Conservation (phyloP, 2,888 invertebrate genomes). For the Noctua janthe region DNA sequence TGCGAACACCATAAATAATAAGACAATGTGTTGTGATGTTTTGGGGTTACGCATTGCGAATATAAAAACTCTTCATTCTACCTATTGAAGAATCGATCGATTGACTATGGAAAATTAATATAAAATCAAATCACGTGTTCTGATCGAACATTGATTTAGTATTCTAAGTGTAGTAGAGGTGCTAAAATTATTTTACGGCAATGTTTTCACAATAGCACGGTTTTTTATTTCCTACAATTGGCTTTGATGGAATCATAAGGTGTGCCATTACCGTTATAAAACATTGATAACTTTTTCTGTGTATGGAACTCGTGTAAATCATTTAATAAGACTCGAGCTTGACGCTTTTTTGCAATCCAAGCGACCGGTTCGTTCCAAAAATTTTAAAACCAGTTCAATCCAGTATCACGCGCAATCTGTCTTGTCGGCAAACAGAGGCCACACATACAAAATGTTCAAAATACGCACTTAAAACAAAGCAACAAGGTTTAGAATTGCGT, state of each 20-base stretch:
- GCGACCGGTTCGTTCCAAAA: slow-evolving; percentile 61
- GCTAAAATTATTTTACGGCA: slow-evolving; percentile 18
- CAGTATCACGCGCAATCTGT: slow-evolving; percentile 63
- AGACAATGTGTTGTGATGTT: slow-evolving; percentile 41
- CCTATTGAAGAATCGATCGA: neutral
- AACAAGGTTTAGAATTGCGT: slow-evolving; percentile 33
- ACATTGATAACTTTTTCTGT: neutral
- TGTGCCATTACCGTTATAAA: neutral
- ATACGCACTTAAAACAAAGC: slow-evolving; percentile 1
- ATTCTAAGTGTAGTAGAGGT: slow-evolving; percentile 18
- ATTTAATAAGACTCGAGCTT: slow-evolving; percentile 28
- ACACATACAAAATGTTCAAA: slow-evolving; percentile 18
- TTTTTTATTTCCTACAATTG: neutral
- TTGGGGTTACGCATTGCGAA: slow-evolving; percentile 51
- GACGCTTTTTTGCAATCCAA: slow-evolving; percentile 40
- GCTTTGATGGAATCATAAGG: slow-evolving; percentile 2
- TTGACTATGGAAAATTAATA: slow-evolving; percentile 9
- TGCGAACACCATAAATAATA: slow-evolving; percentile 50
- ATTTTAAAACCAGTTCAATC: slow-evolving; percentile 67
- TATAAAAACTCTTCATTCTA: slow-evolving; percentile 35
- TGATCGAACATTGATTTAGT: slow-evolving; percentile 21
- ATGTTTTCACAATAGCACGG: neutral
- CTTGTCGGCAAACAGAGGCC: slow-evolving; percentile 53
- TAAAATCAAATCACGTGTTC: slow-evolving; percentile 41
- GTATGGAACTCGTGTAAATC: slow-evolving; percentile 5